Evolutionary conservation across 2,113 vertebrate species (phyloP).

Genomic region (Urocynchramus pylzowi): DNA sequence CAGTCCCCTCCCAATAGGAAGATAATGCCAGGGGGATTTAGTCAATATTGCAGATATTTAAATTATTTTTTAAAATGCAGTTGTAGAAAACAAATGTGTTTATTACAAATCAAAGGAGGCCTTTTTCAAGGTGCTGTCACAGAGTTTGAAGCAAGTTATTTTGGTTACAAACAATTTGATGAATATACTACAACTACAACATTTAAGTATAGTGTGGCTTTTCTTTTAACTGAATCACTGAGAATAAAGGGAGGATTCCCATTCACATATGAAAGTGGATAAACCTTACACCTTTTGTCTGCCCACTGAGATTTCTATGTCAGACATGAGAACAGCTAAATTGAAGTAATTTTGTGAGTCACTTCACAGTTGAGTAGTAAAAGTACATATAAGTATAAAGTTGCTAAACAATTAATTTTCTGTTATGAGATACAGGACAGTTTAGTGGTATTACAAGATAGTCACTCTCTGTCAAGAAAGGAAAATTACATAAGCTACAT

Average conservation of each 20-base stretch:
- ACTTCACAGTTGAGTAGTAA: neutral
- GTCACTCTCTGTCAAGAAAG: neutral
- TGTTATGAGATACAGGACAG: neutral
- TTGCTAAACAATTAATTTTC: constrained; percentile 44
- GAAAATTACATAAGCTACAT: neutral
- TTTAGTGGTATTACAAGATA: neutral
- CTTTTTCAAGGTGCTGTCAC: neutral
- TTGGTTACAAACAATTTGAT: neutral
- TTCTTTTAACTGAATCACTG: neutral
- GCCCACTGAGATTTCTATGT: neutral
- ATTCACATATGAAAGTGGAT: neutral
- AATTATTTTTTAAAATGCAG: neutral
- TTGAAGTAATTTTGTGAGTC: neutral
- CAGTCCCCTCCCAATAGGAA: rapidly evolving
- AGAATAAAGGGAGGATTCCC: neutral
- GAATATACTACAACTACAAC: neutral
- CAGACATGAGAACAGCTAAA: neutral
- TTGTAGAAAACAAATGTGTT: neutral
- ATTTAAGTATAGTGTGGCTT: neutral
- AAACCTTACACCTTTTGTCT: constrained; percentile 23
- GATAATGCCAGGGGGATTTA: neutral
- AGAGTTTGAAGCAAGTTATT: neutral
- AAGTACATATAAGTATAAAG: neutral
- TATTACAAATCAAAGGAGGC: neutral
- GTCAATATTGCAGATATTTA: neutral